These are phyloP conservation scores for Lathamus discolor DNA, from an alignment of 2,113 vertebrate species.

Conservation along the genomic window DNA sequence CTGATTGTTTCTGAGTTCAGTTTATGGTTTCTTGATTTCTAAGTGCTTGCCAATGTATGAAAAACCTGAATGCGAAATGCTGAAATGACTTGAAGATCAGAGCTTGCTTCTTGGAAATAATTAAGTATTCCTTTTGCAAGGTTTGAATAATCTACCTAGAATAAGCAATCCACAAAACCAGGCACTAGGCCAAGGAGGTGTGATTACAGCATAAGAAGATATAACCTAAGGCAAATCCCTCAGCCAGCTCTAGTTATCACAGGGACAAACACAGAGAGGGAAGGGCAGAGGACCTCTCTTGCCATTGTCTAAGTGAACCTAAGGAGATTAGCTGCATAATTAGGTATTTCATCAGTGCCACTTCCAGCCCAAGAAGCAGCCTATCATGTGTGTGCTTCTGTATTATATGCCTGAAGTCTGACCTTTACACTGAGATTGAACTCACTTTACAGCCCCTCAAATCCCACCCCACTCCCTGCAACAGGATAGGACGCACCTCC, in stretches of 20 bases:
- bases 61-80: background rate
- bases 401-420: background rate
- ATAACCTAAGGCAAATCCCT: background rate
- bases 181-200: background rate
- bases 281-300: background rate
- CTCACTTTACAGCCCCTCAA: background rate
- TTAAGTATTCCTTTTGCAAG: background rate
- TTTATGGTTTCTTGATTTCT: background rate
- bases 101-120: background rate
- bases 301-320: slow-evolving; percentile 31
- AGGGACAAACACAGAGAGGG: background rate
- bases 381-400: background rate
- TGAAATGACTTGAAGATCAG: background rate
- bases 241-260: background rate
- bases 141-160: background rate
- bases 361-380: background rate
- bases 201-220: background rate
- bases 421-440: background rate
- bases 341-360: background rate
- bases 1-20: background rate
- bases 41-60: background rate
- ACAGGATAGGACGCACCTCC: background rate
- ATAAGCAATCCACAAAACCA: background rate
- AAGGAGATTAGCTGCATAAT: slow-evolving; percentile 36
- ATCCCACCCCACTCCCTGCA: background rate